These are phyloP conservation scores for Pempheris klunzingeri DNA, from an alignment of 2,797 vertebrate species.

Conservation along the genomic window DNA sequence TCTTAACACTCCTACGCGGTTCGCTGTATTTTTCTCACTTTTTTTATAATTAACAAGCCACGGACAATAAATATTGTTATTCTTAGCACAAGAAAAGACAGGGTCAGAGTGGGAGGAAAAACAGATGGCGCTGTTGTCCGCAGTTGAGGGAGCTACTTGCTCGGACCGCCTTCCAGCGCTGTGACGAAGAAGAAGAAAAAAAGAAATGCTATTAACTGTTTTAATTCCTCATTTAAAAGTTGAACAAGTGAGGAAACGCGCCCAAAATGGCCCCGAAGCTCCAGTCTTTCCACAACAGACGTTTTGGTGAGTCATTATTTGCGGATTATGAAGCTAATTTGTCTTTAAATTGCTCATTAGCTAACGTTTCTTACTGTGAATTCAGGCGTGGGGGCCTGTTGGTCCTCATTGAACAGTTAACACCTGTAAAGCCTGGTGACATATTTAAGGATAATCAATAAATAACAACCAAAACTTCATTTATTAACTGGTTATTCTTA, in stretches of 20 bases:
- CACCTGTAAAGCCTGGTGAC: not conserved
- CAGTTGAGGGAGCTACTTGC: not conserved
- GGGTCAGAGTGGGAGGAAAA: not conserved
- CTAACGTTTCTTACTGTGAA: not conserved
- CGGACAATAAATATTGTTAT: fast-evolving
- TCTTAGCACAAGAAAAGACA: not conserved
- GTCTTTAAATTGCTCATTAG: not conserved
- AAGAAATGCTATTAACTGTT: not conserved
- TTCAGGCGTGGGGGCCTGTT: not conserved
- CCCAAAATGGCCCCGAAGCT: fast-evolving
- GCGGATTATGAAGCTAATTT: not conserved
- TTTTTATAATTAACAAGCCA: not conserved
- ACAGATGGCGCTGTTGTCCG: slow-evolving; percentile 63
- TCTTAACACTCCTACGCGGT: fast-evolving
- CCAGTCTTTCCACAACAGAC: not conserved
- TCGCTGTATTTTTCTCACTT: fast-evolving
- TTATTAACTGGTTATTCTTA: not conserved
- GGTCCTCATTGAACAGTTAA: not conserved
- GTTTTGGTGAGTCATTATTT: slow-evolving; percentile 39
- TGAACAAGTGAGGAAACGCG: not conserved
- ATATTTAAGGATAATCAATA: too few species aligned
- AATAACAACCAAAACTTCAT: not conserved
- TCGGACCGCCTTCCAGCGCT: not conserved
- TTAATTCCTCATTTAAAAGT: not conserved
- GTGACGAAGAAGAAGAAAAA: not conserved